phyloP scores from a whole-genome alignment of 2,113 vertebrate genomes.

The Chascanopsetta lugubris region DNA sequence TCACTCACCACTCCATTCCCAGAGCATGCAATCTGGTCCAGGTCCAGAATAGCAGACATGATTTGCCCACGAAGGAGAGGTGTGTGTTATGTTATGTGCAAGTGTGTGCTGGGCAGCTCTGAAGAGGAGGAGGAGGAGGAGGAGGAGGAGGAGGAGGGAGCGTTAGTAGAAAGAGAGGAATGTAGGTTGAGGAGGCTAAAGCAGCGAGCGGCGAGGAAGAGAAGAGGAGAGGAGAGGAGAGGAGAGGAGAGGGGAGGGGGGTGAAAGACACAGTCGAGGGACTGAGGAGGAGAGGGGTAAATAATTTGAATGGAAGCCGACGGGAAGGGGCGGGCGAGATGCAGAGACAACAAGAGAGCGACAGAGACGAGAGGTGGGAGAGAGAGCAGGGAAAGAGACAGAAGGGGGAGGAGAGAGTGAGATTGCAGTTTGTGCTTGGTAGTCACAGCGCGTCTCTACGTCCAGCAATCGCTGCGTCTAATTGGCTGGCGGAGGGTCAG shows the following conservation, averaged over 20 bases:
- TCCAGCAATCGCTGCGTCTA: constrained; percentile 54
- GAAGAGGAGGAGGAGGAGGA: constrained; percentile 55
- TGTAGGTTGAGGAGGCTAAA: constrained; percentile 54
- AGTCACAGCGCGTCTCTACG: constrained; percentile 73
- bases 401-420: constrained; percentile 74
- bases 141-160: constrained; percentile 46
- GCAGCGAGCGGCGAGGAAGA: constrained; percentile 31
- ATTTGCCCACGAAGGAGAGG: constrained; percentile 73
- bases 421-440: constrained; percentile 78
- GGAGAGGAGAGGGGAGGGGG: constrained; percentile 44
- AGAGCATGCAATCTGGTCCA: constrained; percentile 81
- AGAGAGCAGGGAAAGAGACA: constrained; percentile 53
- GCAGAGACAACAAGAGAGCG: constrained; percentile 50
- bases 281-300: constrained; percentile 58
- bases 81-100: constrained; percentile 69
- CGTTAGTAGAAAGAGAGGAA: constrained; percentile 57
- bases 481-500: constrained; percentile 76
- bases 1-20: constrained; percentile 83
- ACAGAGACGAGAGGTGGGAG: constrained; percentile 53
- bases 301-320: constrained; percentile 70
- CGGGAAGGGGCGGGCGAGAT: constrained; percentile 32
- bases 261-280: constrained; percentile 47
- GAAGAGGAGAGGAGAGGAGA: constrained; percentile 38
- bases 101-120: constrained; percentile 69
- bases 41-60: constrained; percentile 84